Conservation (phyloP, 2,888 invertebrate species). For the Oscheius sp. region DNA sequence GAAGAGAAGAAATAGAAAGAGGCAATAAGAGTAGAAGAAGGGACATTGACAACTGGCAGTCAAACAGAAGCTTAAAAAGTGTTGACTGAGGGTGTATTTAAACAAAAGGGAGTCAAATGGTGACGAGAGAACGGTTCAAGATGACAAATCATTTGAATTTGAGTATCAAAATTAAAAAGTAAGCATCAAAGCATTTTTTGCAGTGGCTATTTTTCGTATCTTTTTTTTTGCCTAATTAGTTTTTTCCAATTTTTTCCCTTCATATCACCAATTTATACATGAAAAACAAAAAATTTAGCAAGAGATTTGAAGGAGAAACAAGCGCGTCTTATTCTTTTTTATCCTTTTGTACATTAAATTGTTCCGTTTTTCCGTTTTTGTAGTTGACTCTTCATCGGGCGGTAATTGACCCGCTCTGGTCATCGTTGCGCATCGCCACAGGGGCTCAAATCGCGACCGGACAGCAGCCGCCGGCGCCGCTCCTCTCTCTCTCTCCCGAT, state of each 20-base stretch:
- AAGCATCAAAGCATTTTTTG: no score
- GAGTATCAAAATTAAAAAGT: no score
- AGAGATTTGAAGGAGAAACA: no score
- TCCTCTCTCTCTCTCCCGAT: not conserved
- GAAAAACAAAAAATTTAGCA: no score
- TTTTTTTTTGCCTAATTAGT: not conserved
- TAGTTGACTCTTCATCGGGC: not conserved
- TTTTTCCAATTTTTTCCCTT: not conserved
- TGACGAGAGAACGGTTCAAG: no score
- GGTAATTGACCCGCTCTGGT: not conserved
- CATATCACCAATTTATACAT: no score
- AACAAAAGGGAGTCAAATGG: no score
- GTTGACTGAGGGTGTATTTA: no score
- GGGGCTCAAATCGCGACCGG: slow-evolving; percentile 12
- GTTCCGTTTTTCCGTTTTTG: not conserved
- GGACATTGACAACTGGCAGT: not conserved
- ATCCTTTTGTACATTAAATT: not conserved
- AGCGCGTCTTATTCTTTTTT: no score
- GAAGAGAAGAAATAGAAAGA: slow-evolving; percentile 21
- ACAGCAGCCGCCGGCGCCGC: not conserved
- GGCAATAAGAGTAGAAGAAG: not conserved
- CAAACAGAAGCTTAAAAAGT: no score
- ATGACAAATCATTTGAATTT: no score
- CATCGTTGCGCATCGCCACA: not conserved
- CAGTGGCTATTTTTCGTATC: not conserved